Base-by-base conservation (phyloP, 2,888 invertebrate species). In the Cheilosia pagana region DNA sequence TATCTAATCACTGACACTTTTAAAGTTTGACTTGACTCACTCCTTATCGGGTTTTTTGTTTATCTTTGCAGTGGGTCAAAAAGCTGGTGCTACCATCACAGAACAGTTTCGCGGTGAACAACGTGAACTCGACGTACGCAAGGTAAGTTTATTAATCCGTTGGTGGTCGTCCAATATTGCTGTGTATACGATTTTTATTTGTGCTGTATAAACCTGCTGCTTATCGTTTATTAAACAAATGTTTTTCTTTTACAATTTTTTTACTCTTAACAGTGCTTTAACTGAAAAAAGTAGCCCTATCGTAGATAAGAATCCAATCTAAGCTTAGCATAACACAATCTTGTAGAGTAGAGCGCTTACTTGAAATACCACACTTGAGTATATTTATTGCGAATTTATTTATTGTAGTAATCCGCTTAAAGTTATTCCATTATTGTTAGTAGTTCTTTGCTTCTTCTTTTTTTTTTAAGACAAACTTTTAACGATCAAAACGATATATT, bases 81-180 rank as follows among this genome's bases (percentile, higher is more conserved):
- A 94, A 93, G 88, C 94, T 93, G 88, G 92, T 95, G 74, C 92
- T 94, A 76, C 93, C 94, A 63, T 91, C 92, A 45, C 92, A 93
- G 87, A 92, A 92, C 63, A 93, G 92, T 81, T 92, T 94, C 87
- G 92, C 93, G 75, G 91, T 93, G 86, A 90, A 92, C 65, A 93
- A 93, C 88, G 93, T 93, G 65, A 92, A 93, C 67, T 93, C 93
- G 35, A 89, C 90, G 86, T 94, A 94, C 89, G 93, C 94, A 87
- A 94, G 94, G 94, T 94, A 93, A 92, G 91, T 89, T 45, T 43
- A 65, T 57, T 63, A 50, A 41, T 48, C 19, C 16, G 57, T 57
- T 35, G n/a, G 4, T 57, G 12, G 2, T 23, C 12, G 14, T 19
- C n/a, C 35, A 21, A 12, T 31, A 14, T 43, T 4, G 7, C 2